phyloP scores from a whole-genome alignment of 2,113 vertebrate genomes.

The Nymphicus hollandicus region DNA sequence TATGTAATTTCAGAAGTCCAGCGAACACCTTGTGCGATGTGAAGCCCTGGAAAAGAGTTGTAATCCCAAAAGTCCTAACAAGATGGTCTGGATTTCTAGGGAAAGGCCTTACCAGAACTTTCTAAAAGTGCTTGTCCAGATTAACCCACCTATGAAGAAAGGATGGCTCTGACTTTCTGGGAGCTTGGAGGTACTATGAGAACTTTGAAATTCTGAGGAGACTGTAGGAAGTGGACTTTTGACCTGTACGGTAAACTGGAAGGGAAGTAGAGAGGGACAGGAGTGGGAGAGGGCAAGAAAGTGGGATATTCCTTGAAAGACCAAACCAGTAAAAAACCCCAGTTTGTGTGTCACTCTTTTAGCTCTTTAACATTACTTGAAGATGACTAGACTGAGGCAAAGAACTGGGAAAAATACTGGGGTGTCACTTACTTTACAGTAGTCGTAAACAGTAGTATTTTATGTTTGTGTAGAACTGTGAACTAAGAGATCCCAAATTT shows the following conservation, averaged over 20 bases:
- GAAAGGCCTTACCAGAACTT: neutral
- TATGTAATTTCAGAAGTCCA: neutral
- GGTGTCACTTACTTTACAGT: neutral
- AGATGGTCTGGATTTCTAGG: neutral
- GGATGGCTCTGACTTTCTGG: neutral
- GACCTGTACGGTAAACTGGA: neutral
- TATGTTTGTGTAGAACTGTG: neutral
- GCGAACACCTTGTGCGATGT: neutral
- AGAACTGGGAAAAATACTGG: neutral
- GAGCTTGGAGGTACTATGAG: neutral
- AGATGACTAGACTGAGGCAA: neutral
- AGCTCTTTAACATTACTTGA: neutral
- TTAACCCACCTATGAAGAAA: neutral
- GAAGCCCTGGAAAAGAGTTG: neutral
- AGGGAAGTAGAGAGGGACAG: neutral
- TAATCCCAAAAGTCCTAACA: neutral
- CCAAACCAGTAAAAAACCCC: fast-evolving
- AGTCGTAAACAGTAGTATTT: neutral
- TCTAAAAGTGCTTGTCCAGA: neutral
- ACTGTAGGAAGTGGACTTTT: neutral
- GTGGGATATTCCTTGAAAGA: neutral
- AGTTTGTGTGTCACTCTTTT: neutral
- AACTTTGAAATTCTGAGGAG: neutral
- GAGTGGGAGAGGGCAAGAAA: neutral
- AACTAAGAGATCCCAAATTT: neutral